Conservation (phyloP, 92 coral and sea anemone species). For the Epizoanthus ramosus region DNA sequence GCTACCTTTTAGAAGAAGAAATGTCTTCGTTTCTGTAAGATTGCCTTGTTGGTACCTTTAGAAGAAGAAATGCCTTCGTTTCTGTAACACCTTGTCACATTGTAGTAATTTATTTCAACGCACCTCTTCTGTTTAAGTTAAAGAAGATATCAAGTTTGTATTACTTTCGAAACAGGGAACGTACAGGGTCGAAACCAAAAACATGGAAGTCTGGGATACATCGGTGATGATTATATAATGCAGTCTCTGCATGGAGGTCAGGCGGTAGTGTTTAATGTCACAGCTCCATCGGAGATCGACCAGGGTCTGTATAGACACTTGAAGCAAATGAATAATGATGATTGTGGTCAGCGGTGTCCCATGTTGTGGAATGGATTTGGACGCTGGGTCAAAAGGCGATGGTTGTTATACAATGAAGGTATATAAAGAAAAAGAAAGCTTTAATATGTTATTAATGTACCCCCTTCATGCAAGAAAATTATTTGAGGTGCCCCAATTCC, state of each 20-base stretch:
- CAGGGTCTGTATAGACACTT: constrained; percentile 4
- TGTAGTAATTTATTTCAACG: too few species aligned
- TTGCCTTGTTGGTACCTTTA: too few species aligned
- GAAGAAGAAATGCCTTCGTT: too few species aligned
- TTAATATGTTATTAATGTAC: not conserved
- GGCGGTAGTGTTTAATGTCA: constrained; percentile 4
- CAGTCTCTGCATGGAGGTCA: constrained; percentile 28
- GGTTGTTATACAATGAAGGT: constrained; percentile 49
- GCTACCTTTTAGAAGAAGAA: too few species aligned
- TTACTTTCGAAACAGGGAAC: constrained; percentile 10
- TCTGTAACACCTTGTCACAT: too few species aligned
- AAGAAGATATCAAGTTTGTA: not conserved
- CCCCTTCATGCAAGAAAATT: too few species aligned
- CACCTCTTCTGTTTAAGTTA: not conserved
- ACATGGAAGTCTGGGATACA: constrained; percentile 38
- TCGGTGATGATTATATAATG: constrained; percentile 32
- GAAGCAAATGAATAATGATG: not conserved
- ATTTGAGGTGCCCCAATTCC: too few species aligned
- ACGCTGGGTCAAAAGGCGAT: constrained; percentile 53
- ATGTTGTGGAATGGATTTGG: constrained; percentile 59
- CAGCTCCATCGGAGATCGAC: not conserved
- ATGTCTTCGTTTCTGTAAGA: too few species aligned
- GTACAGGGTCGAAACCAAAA: constrained; percentile 42
- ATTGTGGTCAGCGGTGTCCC: constrained; percentile 50
- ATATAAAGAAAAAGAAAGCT: not conserved